Evolutionary conservation across 2,113 vertebrate genomes (phyloP), one percentile per base, ranked within the genome.

Genomic region (Bos indicus): DNA sequence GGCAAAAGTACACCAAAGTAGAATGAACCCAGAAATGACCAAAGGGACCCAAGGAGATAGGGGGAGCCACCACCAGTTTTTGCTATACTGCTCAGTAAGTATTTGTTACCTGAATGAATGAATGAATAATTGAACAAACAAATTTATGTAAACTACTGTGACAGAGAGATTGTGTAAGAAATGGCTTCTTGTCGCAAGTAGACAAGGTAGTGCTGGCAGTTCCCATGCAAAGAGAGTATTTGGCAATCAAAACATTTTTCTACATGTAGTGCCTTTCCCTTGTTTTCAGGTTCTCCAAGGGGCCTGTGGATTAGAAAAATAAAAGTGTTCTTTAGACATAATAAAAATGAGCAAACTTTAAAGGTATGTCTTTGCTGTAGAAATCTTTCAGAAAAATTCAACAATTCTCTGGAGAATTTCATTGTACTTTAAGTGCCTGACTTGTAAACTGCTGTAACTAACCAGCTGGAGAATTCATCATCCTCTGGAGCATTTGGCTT

Each of bases 381-480:
- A 96, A 93, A 96, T 77, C 40, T 54, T 96, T 83, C 71, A 95
- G 95, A 97, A 98, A 95, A 95, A 95, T 77, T 59, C 83, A 97
- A 67, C 7, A 80, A 54, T 91, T 97, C 95, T 97, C 95, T 96
- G 88, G 95, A 98, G 97, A 96, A 95, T 97, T 96, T 96, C 16
- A 48, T 46, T 98, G 82, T 40, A 56, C 91, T 96, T 48, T 91
- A 83, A 74, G 86, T 88, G 83, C 59, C 93, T 97, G 36, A 43
- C 36, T 94, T 87, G 74, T 82, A 93, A 95, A 89, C 48, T 91
- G 54, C 82, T 81, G 7, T 97, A 97, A 97, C 88, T 96, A 98
- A 95, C 97, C 90, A 96, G 83, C 94, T 96, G 43, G 96, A 97
- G 95, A 96, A 97, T 98, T 91, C 88, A 85, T 78, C 97, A 90